These are phyloP conservation scores for Potamilus streckersoni DNA, from an alignment of 1,140 invertebrate genomes.

Conservation along the genomic window DNA sequence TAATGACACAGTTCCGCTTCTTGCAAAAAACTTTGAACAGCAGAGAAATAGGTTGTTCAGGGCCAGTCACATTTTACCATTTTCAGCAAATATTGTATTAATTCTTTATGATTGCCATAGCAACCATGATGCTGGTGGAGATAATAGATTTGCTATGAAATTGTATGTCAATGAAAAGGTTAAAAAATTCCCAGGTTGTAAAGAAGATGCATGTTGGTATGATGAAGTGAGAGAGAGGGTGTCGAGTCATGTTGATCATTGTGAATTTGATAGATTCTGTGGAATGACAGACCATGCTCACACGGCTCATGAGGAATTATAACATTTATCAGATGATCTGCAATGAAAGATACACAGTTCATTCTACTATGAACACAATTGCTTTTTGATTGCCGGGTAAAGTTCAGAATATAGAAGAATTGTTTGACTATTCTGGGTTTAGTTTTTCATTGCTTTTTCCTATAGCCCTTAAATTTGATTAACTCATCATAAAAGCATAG, in stretches of 20 bases:
- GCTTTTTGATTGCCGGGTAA: too few relatives aligned
- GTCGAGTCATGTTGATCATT: conserved; percentile 39
- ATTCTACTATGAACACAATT: too few relatives aligned
- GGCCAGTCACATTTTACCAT: conserved; percentile 81
- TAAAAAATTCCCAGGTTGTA: conserved; percentile 47
- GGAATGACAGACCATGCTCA: not conserved
- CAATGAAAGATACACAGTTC: too few relatives aligned
- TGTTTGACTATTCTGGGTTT: too few relatives aligned
- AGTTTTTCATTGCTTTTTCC: too few relatives aligned
- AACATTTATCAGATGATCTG: not conserved
- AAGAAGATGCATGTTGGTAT: conserved; percentile 42
- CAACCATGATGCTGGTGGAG: conserved; percentile 22
- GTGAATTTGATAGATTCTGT: conserved; percentile 53
- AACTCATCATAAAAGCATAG: too few relatives aligned
- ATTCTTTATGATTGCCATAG: conserved; percentile 74
- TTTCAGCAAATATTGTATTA: conserved; percentile 87
- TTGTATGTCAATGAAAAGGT: conserved; percentile 58
- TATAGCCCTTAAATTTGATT: too few relatives aligned
- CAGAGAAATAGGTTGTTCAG: conserved; percentile 78
- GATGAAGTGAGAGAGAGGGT: conserved; percentile 35
- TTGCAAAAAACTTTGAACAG: conserved; percentile 72
- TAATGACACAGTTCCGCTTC: conserved; percentile 75
- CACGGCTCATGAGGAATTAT: conserved; percentile 29
- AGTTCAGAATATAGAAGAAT: too few relatives aligned
- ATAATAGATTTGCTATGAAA: conserved; percentile 41